These are phyloP conservation scores for Drosophila percnosoma DNA, from an alignment of 2,888 invertebrate species.

Conservation along the genomic window DNA sequence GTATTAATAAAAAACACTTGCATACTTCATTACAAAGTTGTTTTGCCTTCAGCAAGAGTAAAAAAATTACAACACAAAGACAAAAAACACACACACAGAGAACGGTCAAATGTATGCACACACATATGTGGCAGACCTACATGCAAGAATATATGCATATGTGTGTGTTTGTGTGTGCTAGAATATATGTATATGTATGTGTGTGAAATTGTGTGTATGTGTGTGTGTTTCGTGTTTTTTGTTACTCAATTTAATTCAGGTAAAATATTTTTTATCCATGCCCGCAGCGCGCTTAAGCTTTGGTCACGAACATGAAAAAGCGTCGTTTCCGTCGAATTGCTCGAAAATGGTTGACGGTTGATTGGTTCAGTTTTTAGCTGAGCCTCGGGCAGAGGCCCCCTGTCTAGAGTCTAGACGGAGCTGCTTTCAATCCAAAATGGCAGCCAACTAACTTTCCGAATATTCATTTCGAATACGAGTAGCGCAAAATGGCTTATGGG, in stretches of 20 bases:
- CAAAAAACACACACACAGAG: conserved; percentile 18
- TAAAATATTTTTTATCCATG: conserved; percentile 68
- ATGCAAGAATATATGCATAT: conserved; percentile 12
- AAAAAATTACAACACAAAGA: conserved; percentile 34
- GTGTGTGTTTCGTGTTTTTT: conserved; percentile 73
- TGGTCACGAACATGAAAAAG: conserved; percentile 77
- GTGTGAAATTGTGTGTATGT: not conserved
- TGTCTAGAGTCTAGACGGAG: conserved; percentile 60
- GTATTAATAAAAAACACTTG: not conserved
- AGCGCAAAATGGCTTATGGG: conserved; percentile 9
- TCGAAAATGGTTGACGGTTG: conserved; percentile 78
- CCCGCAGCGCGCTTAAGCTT: conserved; percentile 60
- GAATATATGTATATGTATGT: conserved; percentile 1
- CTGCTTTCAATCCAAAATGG: conserved; percentile 66
- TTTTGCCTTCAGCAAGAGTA: conserved; percentile 18
- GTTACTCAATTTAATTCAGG: conserved; percentile 83
- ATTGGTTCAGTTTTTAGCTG: conserved; percentile 70
- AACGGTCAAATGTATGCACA: conserved; percentile 5
- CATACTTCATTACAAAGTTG: not conserved
- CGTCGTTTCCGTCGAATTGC: conserved; percentile 76
- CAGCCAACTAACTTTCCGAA: conserved; percentile 41
- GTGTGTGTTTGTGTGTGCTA: not conserved
- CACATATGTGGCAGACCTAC: conserved; percentile 17
- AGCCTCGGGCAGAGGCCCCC: conserved; percentile 31
- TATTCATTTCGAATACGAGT: conserved; percentile 16